Base-by-base conservation (phyloP, 2,888 invertebrate genomes). In the Mesorhabditis spiculigera region DNA sequence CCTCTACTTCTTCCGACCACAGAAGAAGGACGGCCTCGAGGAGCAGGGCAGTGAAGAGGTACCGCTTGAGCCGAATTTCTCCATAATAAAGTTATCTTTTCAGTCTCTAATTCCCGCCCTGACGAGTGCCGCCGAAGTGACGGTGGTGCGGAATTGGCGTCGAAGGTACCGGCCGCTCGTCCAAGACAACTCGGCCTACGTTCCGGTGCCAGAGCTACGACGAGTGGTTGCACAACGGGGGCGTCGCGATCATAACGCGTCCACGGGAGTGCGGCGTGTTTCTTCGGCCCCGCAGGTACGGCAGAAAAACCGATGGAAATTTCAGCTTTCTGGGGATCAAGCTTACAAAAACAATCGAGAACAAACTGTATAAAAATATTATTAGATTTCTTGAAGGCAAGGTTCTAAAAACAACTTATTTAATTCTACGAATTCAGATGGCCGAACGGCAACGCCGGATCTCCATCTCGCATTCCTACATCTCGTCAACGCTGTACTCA, bases 401-500 rank as follows among this genome's bases (percentile, higher is more conserved):
- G 28, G 28, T 28, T 28, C 28, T 28, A 28, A 28, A 28, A 28
- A 28, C 3, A 28, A 3, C 28, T 1, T 28, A 28, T 28, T 28
- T 28, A 28, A 28, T 28, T 3, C 28, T 28, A 28, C 28, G 3
- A 28, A 13, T 50, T n/a, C 58, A 50, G 58, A 50, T 50, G 6
- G 77, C 78, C 3, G 77, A 78, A 5, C 69, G 73, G 69, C 75
- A 77, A 6, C 70, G 80, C 2, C 67, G 80, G 28, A 68, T 75
- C 41, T 78, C 78, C 50, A 75, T 78, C 13, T 80, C 80, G 1
- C 73, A 74, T 16, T 75, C 75, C 5, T 71, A 77, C 68, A 78
- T 78, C 65, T 78, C 78, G 69, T 75, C 75, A n/a, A 78, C 80
- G 5, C 68, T 80, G 45, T 80, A 80, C 74, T 76, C 77, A 73